Conservation (phyloP, 2,888 invertebrate species). For the Eucera pruinosa region DNA sequence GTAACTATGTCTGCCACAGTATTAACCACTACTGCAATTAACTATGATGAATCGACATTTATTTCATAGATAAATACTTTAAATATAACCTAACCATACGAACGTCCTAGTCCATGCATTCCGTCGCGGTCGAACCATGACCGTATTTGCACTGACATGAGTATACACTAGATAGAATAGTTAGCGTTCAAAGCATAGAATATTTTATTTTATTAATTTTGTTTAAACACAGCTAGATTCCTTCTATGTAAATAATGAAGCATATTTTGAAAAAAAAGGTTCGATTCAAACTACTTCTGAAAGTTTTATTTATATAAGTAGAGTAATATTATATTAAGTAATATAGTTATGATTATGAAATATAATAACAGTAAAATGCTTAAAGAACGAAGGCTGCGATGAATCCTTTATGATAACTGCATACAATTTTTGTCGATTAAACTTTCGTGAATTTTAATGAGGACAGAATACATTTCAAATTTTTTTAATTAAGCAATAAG, state of each 20-base stretch:
- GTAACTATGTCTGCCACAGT: conserved; percentile 23
- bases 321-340: neutral
- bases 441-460: neutral
- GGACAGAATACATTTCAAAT: neutral
- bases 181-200: neutral
- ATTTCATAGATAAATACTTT: conserved; percentile 48
- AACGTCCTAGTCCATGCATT: conserved; percentile 34
- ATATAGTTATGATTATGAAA: neutral
- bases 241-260: neutral
- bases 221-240: neutral
- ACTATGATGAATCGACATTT: conserved; percentile 40
- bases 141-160: conserved; percentile 13
- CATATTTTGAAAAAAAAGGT: neutral
- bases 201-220: neutral
- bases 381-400: too few species aligned
- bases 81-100: conserved; percentile 61
- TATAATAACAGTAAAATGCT: neutral
- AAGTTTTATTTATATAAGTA: neutral
- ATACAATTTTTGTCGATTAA: too few species aligned
- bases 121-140: conserved; percentile 22
- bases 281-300: too few species aligned
- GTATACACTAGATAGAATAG: neutral
- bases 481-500: neutral
- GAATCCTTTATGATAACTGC: too few species aligned
- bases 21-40: conserved; percentile 28